Conservation (phyloP, 1,140 invertebrate species). For the Heterodera carotae region DNA sequence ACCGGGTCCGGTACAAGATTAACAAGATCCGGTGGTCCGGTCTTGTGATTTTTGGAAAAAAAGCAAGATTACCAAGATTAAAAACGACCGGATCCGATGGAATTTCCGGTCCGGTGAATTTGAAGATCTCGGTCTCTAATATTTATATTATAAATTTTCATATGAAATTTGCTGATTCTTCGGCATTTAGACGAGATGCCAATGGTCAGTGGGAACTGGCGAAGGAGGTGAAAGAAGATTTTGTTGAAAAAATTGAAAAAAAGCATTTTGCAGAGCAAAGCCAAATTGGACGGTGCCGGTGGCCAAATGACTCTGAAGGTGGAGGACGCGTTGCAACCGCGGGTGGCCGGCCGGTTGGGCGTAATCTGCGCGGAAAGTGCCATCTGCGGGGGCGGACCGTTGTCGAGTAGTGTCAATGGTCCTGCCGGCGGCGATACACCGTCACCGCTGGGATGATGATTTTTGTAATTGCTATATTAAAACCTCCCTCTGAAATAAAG, state of each 20-base stretch:
- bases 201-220: slow-evolving; percentile 5
- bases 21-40: too few species aligned
- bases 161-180: neutral
- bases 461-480: too few species aligned
- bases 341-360: neutral
- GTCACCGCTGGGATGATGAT: neutral
- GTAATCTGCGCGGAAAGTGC: slow-evolving; percentile 9
- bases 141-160: neutral
- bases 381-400: neutral
- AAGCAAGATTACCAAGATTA: too few species aligned
- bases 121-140: too few species aligned
- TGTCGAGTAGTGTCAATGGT: neutral
- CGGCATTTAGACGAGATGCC: neutral
- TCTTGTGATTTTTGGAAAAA: too few species aligned
- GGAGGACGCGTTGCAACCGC: slow-evolving; percentile 11
- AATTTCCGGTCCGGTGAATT: too few species aligned
- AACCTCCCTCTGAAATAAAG: too few species aligned
- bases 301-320: slow-evolving; percentile 11
- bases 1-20: too few species aligned
- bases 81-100: too few species aligned
- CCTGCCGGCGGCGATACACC: neutral
- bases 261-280: neutral
- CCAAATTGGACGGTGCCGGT: slow-evolving; percentile 11
- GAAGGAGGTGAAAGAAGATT: neutral
- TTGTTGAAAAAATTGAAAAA: too few species aligned